Base-by-base conservation (phyloP, 2,888 invertebrate genomes). In the Drosophila testacea region DNA sequence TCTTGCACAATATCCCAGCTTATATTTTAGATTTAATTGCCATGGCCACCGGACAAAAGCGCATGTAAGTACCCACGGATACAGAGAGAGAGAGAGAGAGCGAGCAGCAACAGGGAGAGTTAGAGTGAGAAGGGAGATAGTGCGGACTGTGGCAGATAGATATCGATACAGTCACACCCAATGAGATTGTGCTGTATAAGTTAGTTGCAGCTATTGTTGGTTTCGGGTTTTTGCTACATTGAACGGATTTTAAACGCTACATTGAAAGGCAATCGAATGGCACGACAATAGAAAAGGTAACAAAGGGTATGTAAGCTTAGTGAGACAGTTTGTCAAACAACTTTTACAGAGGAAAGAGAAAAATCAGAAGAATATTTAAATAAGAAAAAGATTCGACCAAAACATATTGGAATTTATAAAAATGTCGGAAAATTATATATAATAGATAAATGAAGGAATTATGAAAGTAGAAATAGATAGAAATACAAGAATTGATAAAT, bases 1-100 rank as follows among this genome's bases (percentile, higher is more conserved):
- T 92, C 77, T 89, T 92, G 75, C 93, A 93, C 90, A 91, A 91
- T 80, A 90, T 93, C 71, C 93, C 93, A 55, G 93, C 92, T 87
- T 92, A 92, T 90, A 90, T 92, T 74, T 91, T 93, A 87, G 93
- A 93, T 91, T 90, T 92, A 88, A 90, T 92, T 90, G 93, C 93
- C 77, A 82, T 91, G 86, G 88, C 86, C 77, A 91, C 91, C 61
- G 92, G 93, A 89, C 92, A 92, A 81, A 92, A 92, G 85, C 91
- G 91, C 89, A 93, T 92, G 93, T 93, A 91, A 92, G 92, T 90
- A 79, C 73, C 64, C 69, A 50, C 65, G 51, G 48, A 56, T 55
- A 67, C 47, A 60, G 55, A 69, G 48, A 46, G 42, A 47, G 36
- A 44, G 36, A 56, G 50, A 27, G 9, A 54, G 46, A 60, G 38